Percentiles rank a stretch among this genome's conserved stretches.
phyloP scores from a whole-genome alignment of 2,888 invertebrate species.

The Morpho helenor region DNA sequence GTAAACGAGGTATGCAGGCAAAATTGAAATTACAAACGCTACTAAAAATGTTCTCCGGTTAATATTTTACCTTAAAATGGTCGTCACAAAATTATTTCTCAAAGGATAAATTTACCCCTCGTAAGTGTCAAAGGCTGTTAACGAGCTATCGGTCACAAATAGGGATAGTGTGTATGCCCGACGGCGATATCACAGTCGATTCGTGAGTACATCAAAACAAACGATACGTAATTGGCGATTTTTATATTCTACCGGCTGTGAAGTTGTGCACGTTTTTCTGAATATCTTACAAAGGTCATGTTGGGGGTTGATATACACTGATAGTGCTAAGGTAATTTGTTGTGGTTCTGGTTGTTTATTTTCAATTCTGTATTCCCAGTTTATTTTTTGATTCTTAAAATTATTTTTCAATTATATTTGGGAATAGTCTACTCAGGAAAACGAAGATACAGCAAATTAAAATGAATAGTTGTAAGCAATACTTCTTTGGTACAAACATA shows the following conservation, averaged over 20 bases:
- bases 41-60: too few relatives aligned
- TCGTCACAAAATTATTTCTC: not conserved
- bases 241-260: slow-evolving; percentile 11
- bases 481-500: too few relatives aligned
- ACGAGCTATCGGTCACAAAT: slow-evolving; percentile 41
- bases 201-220: slow-evolving; percentile 6
- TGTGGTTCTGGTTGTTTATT: not conserved
- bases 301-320: slow-evolving; percentile 6
- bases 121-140: slow-evolving; percentile 24
- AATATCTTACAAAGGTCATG: slow-evolving; percentile 8
- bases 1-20: too few relatives aligned
- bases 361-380: not conserved
- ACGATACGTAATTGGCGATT: slow-evolving; percentile 17
- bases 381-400: too few relatives aligned
- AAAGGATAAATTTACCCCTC: slow-evolving; percentile 2
- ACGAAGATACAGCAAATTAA: too few relatives aligned
- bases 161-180: slow-evolving; percentile 29
- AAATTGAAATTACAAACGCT: too few relatives aligned
- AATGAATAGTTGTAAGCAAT: too few relatives aligned
- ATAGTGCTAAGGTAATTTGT: not conserved
- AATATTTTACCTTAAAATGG: too few relatives aligned
- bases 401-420: too few relatives aligned
- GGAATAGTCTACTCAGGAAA: too few relatives aligned
- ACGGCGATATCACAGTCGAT: slow-evolving; percentile 22
- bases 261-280: slow-evolving; percentile 8